Conservation (phyloP, 2,113 vertebrate genomes). For the Halichoerus grypus region DNA sequence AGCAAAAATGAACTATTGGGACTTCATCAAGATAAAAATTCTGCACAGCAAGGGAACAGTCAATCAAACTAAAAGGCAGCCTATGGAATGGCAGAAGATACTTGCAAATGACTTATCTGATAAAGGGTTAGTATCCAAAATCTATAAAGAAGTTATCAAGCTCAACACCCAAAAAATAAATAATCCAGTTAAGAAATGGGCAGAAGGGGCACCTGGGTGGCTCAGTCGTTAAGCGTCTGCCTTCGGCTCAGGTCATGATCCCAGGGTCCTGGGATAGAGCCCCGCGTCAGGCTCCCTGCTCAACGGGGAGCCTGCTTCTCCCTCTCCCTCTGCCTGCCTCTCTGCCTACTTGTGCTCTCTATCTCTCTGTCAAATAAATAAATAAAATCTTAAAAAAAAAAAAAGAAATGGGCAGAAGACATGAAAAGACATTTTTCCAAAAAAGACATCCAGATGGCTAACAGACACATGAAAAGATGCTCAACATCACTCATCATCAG, state of each 20-base stretch:
- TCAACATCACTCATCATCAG: background rate
- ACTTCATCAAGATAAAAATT: background rate
- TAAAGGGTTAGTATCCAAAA: background rate
- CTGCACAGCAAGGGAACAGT: background rate
- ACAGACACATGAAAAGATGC: background rate
- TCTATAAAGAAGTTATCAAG: background rate
- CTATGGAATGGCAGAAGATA: background rate
- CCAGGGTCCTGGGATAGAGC: too few relatives aligned
- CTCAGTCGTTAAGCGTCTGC: too few relatives aligned
- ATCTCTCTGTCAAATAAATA: too few relatives aligned
- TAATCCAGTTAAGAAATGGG: background rate
- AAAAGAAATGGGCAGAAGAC: background rate
- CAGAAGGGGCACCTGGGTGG: too few relatives aligned
- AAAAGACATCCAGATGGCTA: background rate
- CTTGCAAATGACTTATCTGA: background rate
- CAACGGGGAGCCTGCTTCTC: too few relatives aligned
- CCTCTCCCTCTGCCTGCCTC: too few relatives aligned
- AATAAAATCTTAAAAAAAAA: too few relatives aligned
- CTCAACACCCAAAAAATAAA: background rate
- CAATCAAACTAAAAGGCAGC: background rate
- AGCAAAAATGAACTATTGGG: background rate
- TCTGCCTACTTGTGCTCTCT: too few relatives aligned
- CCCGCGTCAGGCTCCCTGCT: too few relatives aligned
- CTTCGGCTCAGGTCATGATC: too few relatives aligned
- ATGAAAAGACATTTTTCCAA: background rate